These are phyloP conservation scores for Helicorthomorpha holstii DNA, from an alignment of 1,140 invertebrate species.

Conservation along the genomic window DNA sequence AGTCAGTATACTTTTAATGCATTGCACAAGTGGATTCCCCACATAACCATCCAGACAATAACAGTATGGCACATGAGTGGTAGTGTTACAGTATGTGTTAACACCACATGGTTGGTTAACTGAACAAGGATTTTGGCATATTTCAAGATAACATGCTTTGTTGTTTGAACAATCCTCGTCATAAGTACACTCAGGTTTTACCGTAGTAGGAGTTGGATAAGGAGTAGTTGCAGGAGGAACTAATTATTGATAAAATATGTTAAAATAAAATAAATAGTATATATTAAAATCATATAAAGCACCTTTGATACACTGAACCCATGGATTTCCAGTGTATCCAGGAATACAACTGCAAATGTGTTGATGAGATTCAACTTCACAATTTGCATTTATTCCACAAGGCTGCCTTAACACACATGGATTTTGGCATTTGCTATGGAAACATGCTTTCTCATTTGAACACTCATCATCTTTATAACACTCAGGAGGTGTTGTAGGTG, in stretches of 20 bases:
- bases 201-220: neutral
- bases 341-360: too few relatives aligned
- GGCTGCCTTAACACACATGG: too few relatives aligned
- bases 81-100: constrained; percentile 66
- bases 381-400: too few relatives aligned
- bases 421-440: too few relatives aligned
- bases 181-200: constrained; percentile 29
- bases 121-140: constrained; percentile 19
- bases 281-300: too few relatives aligned
- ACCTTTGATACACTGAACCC: too few relatives aligned
- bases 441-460: too few relatives aligned
- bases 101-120: constrained; percentile 15
- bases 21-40: constrained; percentile 58
- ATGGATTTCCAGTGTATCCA: too few relatives aligned
- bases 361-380: neutral
- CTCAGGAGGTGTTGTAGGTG: too few relatives aligned
- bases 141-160: constrained; percentile 23
- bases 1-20: constrained; percentile 22
- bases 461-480: too few relatives aligned
- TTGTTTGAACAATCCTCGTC: constrained; percentile 44
- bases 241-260: neutral
- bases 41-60: constrained; percentile 66
- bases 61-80: constrained; percentile 54
- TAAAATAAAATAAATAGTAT: neutral
- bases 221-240: neutral